Conservation (phyloP, 2,797 vertebrate genomes). For the Leucoraja ocellata region DNA sequence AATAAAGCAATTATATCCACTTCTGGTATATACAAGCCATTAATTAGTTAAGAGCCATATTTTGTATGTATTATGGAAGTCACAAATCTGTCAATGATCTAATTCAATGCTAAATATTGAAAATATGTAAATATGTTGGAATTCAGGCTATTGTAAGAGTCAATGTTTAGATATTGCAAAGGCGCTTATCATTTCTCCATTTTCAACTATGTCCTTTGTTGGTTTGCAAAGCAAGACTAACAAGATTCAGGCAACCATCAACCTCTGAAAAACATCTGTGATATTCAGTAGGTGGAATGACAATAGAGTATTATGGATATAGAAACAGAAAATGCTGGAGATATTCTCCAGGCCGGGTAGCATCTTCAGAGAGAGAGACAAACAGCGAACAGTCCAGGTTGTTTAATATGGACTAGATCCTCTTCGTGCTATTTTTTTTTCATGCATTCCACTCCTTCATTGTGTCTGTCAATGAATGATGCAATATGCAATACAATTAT, state of each 20-base stretch:
- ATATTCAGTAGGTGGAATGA: not conserved
- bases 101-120: not conserved
- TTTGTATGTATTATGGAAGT: not conserved
- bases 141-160: not conserved
- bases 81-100: not conserved
- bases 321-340: no score
- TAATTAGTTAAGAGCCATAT: not conserved
- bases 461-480: not conserved
- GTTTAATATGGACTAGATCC: not conserved
- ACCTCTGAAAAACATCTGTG: not conserved
- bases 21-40: conserved; percentile 3
- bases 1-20: not conserved
- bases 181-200: not conserved
- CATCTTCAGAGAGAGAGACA: no score
- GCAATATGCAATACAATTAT: not conserved
- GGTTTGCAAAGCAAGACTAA: not conserved
- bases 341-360: no score
- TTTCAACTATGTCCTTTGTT: not conserved
- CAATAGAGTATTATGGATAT: not conserved
- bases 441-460: not conserved
- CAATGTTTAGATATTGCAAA: not conserved
- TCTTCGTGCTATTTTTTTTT: not conserved
- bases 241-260: not conserved
- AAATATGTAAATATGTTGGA: not conserved
- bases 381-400: no score